Conservation (phyloP, 2,888 invertebrate species). For the Apotomis betuletana region DNA sequence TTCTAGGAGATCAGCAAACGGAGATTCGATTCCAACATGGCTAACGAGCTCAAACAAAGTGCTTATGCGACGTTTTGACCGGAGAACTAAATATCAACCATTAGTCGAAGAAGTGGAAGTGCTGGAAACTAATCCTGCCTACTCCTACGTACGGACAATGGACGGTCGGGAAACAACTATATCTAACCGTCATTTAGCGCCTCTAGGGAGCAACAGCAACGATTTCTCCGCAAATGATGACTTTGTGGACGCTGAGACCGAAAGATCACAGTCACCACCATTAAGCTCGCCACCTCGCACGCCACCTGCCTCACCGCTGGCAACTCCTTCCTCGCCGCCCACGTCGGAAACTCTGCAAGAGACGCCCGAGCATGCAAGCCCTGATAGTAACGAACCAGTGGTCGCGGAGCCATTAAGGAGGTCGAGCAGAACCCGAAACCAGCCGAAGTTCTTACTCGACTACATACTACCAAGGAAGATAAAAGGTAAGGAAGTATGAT, state of each 20-base stretch:
- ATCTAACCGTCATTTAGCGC: slow-evolving; percentile 5
- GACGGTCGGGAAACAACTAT: slow-evolving; percentile 8
- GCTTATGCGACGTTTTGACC: no score
- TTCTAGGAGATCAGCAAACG: no score
- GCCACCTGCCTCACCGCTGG: not conserved
- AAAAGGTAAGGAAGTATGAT: no score
- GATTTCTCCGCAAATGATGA: not conserved
- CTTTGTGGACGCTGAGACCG: no score
- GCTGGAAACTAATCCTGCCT: slow-evolving; percentile 8
- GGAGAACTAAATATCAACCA: no score
- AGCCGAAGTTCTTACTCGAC: not conserved
- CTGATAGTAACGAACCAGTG: not conserved
- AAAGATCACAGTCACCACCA: not conserved
- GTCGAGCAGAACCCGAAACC: not conserved
- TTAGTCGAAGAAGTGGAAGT: not conserved
- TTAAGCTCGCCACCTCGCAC: not conserved
- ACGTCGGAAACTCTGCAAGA: slow-evolving; percentile 4
- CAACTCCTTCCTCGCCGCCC: not conserved
- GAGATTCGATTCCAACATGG: no score
- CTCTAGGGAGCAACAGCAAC: not conserved
- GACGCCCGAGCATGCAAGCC: not conserved
- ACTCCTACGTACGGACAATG: not conserved
- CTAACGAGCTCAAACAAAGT: no score
- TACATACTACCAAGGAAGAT: no score
- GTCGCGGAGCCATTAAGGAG: not conserved